Percentiles rank a stretch among this genome's conserved stretches.
Conservation (phyloP, 2,888 invertebrate genomes). For the Sphaerophoria taeniata region DNA sequence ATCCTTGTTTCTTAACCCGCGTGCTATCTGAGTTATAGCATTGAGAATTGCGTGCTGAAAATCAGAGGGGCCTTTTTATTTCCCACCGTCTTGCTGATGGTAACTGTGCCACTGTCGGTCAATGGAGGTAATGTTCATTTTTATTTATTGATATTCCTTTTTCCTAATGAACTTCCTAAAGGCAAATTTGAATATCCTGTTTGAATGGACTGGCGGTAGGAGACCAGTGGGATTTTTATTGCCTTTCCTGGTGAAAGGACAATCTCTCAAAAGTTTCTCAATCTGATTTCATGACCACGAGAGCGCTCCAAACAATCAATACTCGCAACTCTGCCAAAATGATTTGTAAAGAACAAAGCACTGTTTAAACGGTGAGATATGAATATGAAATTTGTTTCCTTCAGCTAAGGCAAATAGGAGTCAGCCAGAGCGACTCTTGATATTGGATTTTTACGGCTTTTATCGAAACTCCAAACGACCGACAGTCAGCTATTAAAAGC, state of each 20-base stretch:
- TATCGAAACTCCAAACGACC: conserved; percentile 45
- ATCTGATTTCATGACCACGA: conserved; percentile 58
- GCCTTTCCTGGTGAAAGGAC: conserved; percentile 57
- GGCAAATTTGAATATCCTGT: conserved; percentile 75
- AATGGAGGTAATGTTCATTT: conserved; percentile 65
- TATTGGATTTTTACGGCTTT: conserved; percentile 58
- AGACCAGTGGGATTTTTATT: conserved; percentile 54
- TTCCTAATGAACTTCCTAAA: conserved; percentile 70
- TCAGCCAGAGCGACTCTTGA: conserved; percentile 53
- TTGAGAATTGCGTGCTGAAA: conserved; percentile 70
- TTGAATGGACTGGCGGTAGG: conserved; percentile 38
- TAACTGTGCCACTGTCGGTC: conserved; percentile 35
- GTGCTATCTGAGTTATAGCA: conserved; percentile 53
- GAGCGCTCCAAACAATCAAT: conserved; percentile 55
- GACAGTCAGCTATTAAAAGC: conserved; percentile 3
- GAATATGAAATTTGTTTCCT: neutral
- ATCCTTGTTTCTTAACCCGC: conserved; percentile 32
- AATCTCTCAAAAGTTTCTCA: conserved; percentile 21
- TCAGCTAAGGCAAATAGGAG: neutral
- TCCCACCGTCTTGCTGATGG: conserved; percentile 46
- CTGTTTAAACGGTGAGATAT: conserved; percentile 61
- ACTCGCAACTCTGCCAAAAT: conserved; percentile 52
- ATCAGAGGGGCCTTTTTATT: conserved; percentile 39
- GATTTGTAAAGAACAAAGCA: no score
- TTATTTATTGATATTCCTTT: conserved; percentile 72